These are phyloP conservation scores for Diarsia brunnea DNA, from an alignment of 2,888 invertebrate species.

Conservation along the genomic window DNA sequence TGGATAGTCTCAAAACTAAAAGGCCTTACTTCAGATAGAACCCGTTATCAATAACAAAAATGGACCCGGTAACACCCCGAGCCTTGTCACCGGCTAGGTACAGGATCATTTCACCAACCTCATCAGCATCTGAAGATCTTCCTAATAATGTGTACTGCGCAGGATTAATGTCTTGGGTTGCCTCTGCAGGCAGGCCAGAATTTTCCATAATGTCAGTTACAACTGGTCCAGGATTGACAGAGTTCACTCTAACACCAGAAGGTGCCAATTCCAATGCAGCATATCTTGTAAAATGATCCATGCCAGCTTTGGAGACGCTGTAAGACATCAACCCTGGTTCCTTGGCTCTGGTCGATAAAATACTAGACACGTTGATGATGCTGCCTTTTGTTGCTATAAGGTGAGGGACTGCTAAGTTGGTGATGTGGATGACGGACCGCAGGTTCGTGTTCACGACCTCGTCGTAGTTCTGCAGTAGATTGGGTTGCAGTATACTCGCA, in stretches of 20 bases:
- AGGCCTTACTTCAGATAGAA: conserved; percentile 4
- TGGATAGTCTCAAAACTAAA: not conserved
- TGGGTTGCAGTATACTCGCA: conserved; percentile 42
- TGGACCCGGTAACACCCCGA: conserved; percentile 29
- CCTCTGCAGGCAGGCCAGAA: not conserved
- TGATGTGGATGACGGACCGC: conserved; percentile 64
- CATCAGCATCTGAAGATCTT: conserved; percentile 34
- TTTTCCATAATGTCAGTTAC: conserved; percentile 86
- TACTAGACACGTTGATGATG: conserved; percentile 72
- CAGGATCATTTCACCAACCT: conserved; percentile 60
- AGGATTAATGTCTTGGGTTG: too few relatives aligned
- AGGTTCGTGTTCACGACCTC: conserved; percentile 67
- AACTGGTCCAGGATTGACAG: conserved; percentile 70
- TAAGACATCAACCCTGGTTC: conserved; percentile 84
- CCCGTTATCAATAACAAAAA: conserved; percentile 34
- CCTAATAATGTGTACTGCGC: not conserved
- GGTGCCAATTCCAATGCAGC: conserved; percentile 92
- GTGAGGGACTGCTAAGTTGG: conserved; percentile 66
- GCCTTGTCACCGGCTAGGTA: conserved; percentile 60
- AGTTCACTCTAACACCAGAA: conserved; percentile 93
- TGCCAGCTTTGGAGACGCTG: conserved; percentile 69
- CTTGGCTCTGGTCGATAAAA: conserved; percentile 84
- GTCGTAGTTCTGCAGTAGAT: conserved; percentile 65
- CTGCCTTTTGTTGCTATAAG: conserved; percentile 70
- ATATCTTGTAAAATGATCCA: conserved; percentile 71